Base-by-base conservation (phyloP, 2,797 vertebrate species). In the Enteromius thamalakanensis region DNA sequence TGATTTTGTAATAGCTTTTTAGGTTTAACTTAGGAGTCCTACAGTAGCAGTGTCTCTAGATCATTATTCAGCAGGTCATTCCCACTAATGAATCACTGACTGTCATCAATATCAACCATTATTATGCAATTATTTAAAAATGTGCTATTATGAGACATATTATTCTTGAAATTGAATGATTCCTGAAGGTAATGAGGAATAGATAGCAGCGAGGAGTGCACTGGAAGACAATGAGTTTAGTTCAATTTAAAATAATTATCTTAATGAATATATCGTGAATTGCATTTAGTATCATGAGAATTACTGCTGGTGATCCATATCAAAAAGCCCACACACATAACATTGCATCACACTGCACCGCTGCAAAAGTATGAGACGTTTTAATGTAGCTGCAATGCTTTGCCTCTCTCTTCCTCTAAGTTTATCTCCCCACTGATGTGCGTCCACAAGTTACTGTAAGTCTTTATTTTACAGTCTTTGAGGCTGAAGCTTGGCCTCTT, bases 181-280 rank as follows among this genome's bases (percentile, higher is more conserved):
- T 82, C 60, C 47, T 76, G 29, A 40, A 55, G 47, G 26, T 82
- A 58, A 68, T 68, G 72, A 82, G 72, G 34, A 82, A 67, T 45
- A 45, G 17, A 76, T 40, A 68, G 49, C 62, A 42, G 80, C 29
- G 32, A 68, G n/a, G 23, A 76, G 72, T 76, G 49, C 58, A 67
- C 60, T 42, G 47, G 47, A 76, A 82, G 45, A 68, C 72, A 82
- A 82, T 58, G 34, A 82, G 37, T 76, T 76, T 23, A 34, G 34
- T 76, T 82, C 11, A 58, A 69, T 76, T 76, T 17, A 58, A 76
- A 45, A 53, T 68, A 82, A 82, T 76, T 82, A 68, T 55, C 81
- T 68, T 45, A 55, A 76, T 68, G 34, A 82, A 76, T 42, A 53
- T 68, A 34, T 68, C 49, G 26, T 69, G 49, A 76, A 69, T 76